Evolutionary conservation across 2,888 invertebrate species (phyloP).

Genomic region (Seira sanloemensis): DNA sequence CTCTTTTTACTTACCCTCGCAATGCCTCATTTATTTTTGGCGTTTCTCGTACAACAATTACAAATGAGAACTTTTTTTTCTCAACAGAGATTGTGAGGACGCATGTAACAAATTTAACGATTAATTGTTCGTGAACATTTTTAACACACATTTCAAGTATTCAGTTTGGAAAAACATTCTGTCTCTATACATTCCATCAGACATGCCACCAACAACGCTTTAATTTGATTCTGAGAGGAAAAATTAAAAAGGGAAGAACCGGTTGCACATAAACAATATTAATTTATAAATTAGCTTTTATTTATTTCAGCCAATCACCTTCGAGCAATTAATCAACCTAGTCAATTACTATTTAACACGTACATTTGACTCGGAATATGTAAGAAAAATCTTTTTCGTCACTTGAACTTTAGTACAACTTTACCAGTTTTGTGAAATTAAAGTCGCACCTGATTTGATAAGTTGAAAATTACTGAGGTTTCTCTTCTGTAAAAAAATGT

Average conservation of each 20-base stretch:
- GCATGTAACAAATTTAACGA: not conserved
- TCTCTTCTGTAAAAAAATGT: constrained; percentile 3
- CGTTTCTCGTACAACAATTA: too few relatives aligned
- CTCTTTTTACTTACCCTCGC: constrained; percentile 15
- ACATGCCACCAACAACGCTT: constrained; percentile 31
- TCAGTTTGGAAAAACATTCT: not conserved
- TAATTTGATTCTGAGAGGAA: constrained; percentile 45
- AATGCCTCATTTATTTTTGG: not conserved
- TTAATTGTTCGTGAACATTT: not conserved
- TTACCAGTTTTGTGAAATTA: constrained; percentile 23
- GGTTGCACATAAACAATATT: constrained; percentile 60
- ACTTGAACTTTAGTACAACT: too few relatives aligned
- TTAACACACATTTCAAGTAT: not conserved
- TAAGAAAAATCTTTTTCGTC: too few relatives aligned
- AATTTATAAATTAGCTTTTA: constrained; percentile 64
- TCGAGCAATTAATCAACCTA: constrained; percentile 57
- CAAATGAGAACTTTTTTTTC: not conserved
- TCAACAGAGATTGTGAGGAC: not conserved
- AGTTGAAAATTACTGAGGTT: constrained; percentile 37
- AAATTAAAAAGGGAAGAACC: constrained; percentile 38
- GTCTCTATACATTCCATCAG: not conserved
- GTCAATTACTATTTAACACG: constrained; percentile 62
- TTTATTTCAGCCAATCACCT: constrained; percentile 62
- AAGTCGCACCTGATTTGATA: constrained; percentile 44
- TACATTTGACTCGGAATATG: constrained; percentile 29